phyloP scores from a whole-genome alignment of 2,888 invertebrate species.

The Osmoderma eremita region DNA sequence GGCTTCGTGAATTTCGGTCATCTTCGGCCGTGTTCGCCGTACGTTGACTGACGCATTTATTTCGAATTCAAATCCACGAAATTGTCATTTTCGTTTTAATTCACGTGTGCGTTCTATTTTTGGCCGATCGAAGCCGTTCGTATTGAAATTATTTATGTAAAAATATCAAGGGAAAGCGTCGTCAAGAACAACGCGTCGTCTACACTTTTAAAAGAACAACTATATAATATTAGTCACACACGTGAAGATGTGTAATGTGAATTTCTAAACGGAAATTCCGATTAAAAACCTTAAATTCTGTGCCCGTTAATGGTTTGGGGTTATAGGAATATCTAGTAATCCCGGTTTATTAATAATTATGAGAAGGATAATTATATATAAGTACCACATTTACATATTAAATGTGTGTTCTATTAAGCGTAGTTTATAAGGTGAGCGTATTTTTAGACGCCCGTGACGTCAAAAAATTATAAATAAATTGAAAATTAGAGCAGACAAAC shows the following conservation, averaged over 20 bases:
- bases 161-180: slow-evolving; percentile 13
- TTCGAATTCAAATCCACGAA: slow-evolving; percentile 28
- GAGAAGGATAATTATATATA: slow-evolving; percentile 2
- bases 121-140: slow-evolving; percentile 5
- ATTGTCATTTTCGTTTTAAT: slow-evolving; percentile 23
- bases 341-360: slow-evolving; percentile 8
- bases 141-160: slow-evolving; percentile 29
- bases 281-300: no score
- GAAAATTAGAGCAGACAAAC: slow-evolving; percentile 40
- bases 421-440: slow-evolving; percentile 20
- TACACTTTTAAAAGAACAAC: slow-evolving; percentile 1
- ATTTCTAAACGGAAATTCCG: no score
- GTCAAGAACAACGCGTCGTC: slow-evolving; percentile 10
- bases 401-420: slow-evolving; percentile 4
- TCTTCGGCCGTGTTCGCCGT: background rate
- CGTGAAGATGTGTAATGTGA: no score
- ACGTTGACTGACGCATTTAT: background rate
- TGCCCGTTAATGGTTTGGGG: no score
- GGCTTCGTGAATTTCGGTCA: background rate
- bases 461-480: slow-evolving; percentile 45
- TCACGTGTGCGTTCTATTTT: slow-evolving; percentile 31
- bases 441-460: slow-evolving; percentile 42
- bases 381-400: background rate
- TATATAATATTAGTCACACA: background rate
- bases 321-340: no score